Evolutionary conservation across 2,888 invertebrate species (phyloP).

Genomic region (Anthophora plumipes): DNA sequence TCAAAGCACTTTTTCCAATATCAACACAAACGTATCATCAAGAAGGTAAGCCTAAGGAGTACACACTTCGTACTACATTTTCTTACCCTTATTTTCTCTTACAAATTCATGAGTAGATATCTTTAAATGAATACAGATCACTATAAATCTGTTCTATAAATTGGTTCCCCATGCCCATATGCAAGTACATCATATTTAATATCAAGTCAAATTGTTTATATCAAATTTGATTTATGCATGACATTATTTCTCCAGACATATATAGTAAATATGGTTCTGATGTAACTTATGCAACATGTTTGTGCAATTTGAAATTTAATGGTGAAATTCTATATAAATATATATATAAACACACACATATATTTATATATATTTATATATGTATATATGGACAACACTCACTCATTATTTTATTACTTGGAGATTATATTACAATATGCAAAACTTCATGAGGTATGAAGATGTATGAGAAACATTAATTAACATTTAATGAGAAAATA

Average conservation of each 20-base stretch:
- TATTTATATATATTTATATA: conserved; percentile 4
- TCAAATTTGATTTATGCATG: conserved; percentile 70
- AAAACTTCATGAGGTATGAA: conserved; percentile 45
- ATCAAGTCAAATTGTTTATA: conserved; percentile 53
- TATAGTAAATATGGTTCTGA: conserved; percentile 43
- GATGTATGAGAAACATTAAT: conserved; percentile 30
- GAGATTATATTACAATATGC: conserved; percentile 30
- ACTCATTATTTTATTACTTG: conserved; percentile 27
- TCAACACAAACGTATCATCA: conserved; percentile 83
- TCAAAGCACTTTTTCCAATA: conserved; percentile 84
- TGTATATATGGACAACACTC: conserved; percentile 35
- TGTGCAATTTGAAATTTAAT: conserved; percentile 35
- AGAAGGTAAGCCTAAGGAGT: conserved; percentile 83
- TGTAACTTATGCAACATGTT: conserved; percentile 29
- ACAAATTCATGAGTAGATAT: conserved; percentile 71
- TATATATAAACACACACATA: background rate
- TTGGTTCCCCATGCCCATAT: conserved; percentile 58
- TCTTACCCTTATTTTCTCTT: conserved; percentile 74
- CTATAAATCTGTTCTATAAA: conserved; percentile 59
- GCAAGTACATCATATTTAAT: conserved; percentile 58
- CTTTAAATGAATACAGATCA: conserved; percentile 55
- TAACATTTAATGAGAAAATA: conserved; percentile 11
- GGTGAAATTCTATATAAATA: conserved; percentile 20
- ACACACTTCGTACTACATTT: conserved; percentile 78
- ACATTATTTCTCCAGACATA: conserved; percentile 58